Evolutionary conservation across 2,888 invertebrate genomes (phyloP).

Genomic region (Isoperla grammatica): DNA sequence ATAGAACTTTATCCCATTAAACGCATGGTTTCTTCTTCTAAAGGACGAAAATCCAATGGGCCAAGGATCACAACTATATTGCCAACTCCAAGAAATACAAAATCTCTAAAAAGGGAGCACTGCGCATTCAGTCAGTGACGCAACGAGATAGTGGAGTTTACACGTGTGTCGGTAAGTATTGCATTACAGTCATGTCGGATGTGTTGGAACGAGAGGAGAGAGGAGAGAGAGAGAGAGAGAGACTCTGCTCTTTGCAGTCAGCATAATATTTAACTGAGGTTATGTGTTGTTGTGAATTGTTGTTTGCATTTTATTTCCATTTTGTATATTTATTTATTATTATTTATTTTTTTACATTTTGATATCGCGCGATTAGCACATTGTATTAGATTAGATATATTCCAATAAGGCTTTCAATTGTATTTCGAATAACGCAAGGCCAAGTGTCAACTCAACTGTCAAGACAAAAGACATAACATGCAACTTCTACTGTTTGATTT

Average conservation of each 20-base stretch:
- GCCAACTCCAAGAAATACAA: slow-evolving; percentile 76
- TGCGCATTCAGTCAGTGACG: slow-evolving; percentile 75
- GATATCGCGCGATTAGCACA: neutral
- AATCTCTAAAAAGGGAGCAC: slow-evolving; percentile 82
- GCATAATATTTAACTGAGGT: too few species aligned
- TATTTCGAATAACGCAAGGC: too few species aligned
- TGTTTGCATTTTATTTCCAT: neutral
- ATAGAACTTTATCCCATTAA: too few species aligned
- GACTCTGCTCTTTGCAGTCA: too few species aligned
- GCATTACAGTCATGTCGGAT: neutral
- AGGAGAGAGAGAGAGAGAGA: too few species aligned
- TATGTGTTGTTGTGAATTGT: neutral
- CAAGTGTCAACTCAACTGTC: too few species aligned
- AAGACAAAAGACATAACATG: too few species aligned
- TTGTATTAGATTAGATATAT: too few species aligned
- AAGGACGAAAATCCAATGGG: slow-evolving; percentile 81
- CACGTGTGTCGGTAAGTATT: slow-evolving; percentile 64
- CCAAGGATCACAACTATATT: slow-evolving; percentile 74
- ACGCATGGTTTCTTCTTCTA: slow-evolving; percentile 21
- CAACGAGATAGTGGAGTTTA: slow-evolving; percentile 80
- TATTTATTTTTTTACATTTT: neutral
- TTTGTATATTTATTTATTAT: neutral
- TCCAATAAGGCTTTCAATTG: too few species aligned
- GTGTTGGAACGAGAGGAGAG: neutral
- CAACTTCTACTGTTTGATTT: slow-evolving; percentile 17